Conservation (phyloP, 2,888 invertebrate species). For the Thumatha senex region DNA sequence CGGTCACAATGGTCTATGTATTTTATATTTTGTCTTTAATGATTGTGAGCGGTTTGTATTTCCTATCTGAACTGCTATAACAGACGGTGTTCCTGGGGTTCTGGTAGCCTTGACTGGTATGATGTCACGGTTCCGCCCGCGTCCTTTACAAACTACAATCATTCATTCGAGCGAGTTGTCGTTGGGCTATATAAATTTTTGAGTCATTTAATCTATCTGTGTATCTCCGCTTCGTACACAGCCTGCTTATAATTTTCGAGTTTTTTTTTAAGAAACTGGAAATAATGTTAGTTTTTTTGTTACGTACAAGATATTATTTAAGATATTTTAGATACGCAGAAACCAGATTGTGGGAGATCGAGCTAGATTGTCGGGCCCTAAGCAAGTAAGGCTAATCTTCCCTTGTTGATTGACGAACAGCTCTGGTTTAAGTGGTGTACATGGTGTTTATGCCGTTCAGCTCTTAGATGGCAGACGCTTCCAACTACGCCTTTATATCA, state of each 20-base stretch:
- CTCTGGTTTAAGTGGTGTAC: too few relatives aligned
- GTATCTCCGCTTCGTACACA: constrained; percentile 34
- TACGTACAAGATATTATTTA: neutral
- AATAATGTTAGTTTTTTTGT: neutral
- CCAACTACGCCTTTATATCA: too few relatives aligned
- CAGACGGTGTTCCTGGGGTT: constrained; percentile 20
- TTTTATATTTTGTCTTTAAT: neutral
- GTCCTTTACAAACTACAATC: constrained; percentile 42
- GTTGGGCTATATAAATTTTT: constrained; percentile 34
- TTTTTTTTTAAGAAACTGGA: constrained; percentile 5
- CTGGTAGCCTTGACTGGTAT: constrained; percentile 28
- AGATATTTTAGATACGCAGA: neutral
- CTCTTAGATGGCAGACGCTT: too few relatives aligned
- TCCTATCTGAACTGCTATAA: constrained; percentile 7
- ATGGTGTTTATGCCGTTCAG: too few relatives aligned
- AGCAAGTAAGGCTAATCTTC: too few relatives aligned
- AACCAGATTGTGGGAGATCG: too few relatives aligned
- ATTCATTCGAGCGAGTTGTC: constrained; percentile 42
- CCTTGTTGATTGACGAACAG: too few relatives aligned
- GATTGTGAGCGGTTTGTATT: neutral
- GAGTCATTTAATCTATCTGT: constrained; percentile 39
- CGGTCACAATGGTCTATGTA: neutral
- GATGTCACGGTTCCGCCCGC: constrained; percentile 47
- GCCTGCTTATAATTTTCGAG: constrained; percentile 27
- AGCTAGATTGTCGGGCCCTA: too few relatives aligned